Base-by-base conservation (phyloP, 2,797 vertebrate species). In the Agapornis canus region DNA sequence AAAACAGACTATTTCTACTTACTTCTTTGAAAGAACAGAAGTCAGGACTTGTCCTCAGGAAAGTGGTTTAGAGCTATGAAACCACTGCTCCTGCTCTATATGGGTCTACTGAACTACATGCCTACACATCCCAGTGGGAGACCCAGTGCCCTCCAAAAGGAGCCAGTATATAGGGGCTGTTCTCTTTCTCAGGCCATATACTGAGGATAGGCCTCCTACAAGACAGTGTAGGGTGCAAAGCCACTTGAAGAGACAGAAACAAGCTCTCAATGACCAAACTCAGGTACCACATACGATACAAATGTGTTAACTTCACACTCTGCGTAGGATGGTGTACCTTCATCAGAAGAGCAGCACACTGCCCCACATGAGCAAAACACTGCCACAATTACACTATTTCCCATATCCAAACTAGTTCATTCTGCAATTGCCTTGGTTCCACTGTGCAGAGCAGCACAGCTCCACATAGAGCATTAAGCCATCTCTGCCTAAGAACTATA, bases 51-150 rank as follows among this genome's bases (percentile, higher is more conserved):
- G 15, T 47, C 26, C 64, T 63, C 32, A 66, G n/a, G 42, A 77
- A 49, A 13, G 43, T 10, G 27, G 19, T 54, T 57, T 57, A 48
- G 59, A 69, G 6, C 43, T 70, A 18, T 14, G 31, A 69, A 64
- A 40, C 49, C 66, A 57, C 45, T 76, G 26, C 10, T 91, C 39
- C 59, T 84, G 39, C 42, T 76, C n/a, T 17, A 2, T 5, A 23
- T 1, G 4, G 13, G 4, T 35, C n/a, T 39, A 49, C 42, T 47
- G 45, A 92, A 45, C 7, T 29, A 45, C 63, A 32, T 52, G 9
- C 16, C 51, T 43, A 19, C 0, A 0, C 11, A 42, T n/a, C 9
- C 14, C n/a, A 1, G 0, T 15, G 40, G 16, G 52, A 71, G 45
- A 57, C 25, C 12, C 59, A 69, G n/a, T 12, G 19, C 11, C 32